Evolutionary conservation across 2,888 invertebrate species (phyloP).

Genomic region (Gnatocerus cornutus): DNA sequence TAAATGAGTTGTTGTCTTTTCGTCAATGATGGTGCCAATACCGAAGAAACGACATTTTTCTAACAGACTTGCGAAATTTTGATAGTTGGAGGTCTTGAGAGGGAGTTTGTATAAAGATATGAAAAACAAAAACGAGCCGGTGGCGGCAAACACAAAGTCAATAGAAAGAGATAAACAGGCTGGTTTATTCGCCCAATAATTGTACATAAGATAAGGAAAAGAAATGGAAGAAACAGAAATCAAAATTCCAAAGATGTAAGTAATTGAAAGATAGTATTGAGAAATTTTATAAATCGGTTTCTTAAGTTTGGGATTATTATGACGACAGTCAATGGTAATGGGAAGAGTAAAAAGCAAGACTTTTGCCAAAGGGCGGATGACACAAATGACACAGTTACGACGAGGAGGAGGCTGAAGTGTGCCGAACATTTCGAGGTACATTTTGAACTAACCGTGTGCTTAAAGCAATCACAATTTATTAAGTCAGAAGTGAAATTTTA

Average conservation of each 20-base stretch:
- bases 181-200: constrained; percentile 6
- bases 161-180: constrained; percentile 16
- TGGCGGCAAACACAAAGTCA: constrained; percentile 22
- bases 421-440: neutral
- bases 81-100: constrained; percentile 20
- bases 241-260: constrained; percentile 9
- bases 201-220: constrained; percentile 22
- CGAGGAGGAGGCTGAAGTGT: neutral
- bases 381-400: constrained; percentile 24
- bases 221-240: neutral
- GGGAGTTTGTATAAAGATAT: constrained; percentile 12
- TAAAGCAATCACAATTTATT: neutral
- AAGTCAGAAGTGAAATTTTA: neutral
- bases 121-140: constrained; percentile 14
- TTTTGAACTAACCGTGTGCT: neutral
- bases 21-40: constrained; percentile 4
- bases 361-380: constrained; percentile 21
- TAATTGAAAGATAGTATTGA: neutral
- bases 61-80: constrained; percentile 10
- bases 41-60: constrained; percentile 8
- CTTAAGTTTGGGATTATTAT: constrained; percentile 6
- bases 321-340: constrained; percentile 15
- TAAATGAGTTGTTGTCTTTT: neutral
- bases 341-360: constrained; percentile 17
- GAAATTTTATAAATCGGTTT: constrained; percentile 10